phyloP scores from a whole-genome alignment of 2,113 vertebrate species.

The Tragelaphus scriptus region DNA sequence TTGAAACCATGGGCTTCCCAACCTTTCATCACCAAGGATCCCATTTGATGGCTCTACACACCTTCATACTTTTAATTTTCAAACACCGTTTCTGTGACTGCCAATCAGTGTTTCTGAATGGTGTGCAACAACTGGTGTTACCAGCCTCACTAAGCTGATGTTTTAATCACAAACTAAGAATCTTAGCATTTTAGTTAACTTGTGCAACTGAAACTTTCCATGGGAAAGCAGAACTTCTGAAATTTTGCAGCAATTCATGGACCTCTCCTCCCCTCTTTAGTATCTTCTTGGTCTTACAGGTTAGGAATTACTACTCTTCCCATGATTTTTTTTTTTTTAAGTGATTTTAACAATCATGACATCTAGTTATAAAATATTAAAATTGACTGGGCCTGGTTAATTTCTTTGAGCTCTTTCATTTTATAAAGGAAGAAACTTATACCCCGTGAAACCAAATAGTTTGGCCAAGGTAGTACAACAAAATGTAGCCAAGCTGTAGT shows the following conservation, averaged over 20 bases:
- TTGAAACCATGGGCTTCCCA: neutral
- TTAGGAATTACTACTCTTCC: neutral
- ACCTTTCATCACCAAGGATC: neutral
- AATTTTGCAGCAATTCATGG: neutral
- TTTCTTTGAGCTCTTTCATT: constrained; percentile 23
- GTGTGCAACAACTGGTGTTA: neutral
- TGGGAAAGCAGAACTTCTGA: neutral
- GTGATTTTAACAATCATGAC: neutral
- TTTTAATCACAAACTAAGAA: constrained; percentile 7
- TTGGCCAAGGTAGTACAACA: neutral
- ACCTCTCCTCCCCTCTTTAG: neutral
- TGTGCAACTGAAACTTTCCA: neutral
- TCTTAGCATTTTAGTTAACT: neutral
- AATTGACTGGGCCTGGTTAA: neutral
- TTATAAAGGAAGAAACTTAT: neutral
- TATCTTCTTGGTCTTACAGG: neutral
- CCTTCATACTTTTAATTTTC: constrained; percentile 7
- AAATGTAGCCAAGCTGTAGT: neutral
- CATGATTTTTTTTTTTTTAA: neutral
- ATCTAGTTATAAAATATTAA: constrained; percentile 30
- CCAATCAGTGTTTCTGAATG: neutral
- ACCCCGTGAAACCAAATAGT: neutral
- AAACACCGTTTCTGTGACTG: neutral
- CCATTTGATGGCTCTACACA: neutral
- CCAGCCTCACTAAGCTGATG: neutral